Conservation (phyloP, 2,888 invertebrate genomes). For the Iphiclides podalirius region DNA sequence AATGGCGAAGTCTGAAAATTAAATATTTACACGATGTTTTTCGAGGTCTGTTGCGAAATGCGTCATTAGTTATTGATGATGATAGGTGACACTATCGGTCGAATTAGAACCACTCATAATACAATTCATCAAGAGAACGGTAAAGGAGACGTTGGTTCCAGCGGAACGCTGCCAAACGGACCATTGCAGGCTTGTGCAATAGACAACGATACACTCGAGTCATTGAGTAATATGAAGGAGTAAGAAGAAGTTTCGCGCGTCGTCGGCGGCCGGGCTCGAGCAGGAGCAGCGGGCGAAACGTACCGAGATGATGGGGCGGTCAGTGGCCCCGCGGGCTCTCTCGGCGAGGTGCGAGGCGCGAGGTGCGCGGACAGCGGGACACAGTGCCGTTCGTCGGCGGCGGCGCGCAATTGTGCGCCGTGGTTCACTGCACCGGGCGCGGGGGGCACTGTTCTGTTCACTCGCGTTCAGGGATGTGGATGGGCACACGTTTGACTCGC, state of each 20-base stretch:
- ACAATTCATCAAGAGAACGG: neutral
- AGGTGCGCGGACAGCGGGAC: conserved; percentile 24
- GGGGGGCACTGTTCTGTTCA: neutral
- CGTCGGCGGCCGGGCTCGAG: no score
- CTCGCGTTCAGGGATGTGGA: no score
- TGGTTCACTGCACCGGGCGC: neutral
- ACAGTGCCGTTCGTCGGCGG: conserved; percentile 11
- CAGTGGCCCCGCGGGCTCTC: conserved; percentile 49
- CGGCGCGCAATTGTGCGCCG: no score
- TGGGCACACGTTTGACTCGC: neutral
- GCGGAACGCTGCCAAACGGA: no score
- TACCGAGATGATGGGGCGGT: conserved; percentile 51
- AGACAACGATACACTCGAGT: no score
- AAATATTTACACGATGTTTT: neutral
- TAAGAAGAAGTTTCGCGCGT: no score
- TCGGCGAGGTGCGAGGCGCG: conserved; percentile 20
- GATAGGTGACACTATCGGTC: neutral
- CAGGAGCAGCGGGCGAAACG: conserved; percentile 8
- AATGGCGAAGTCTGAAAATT: no score
- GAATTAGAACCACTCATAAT: neutral
- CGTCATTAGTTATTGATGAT: neutral
- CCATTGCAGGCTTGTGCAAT: no score
- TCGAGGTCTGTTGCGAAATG: neutral
- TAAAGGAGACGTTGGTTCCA: no score
- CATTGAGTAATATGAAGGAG: no score